Conservation (phyloP, 2,797 vertebrate species). For the Phylloscopus collybita region DNA sequence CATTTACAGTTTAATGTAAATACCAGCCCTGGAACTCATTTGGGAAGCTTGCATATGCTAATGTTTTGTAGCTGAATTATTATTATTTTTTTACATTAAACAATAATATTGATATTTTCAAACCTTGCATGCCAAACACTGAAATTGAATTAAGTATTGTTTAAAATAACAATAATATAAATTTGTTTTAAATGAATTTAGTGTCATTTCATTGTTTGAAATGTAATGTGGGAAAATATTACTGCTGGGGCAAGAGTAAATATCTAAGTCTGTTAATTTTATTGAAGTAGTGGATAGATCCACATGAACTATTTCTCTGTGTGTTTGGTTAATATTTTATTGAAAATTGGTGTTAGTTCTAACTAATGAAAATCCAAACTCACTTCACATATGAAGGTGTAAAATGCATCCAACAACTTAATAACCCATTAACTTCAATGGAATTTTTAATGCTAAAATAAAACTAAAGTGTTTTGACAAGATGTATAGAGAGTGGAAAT, state of each 20-base stretch:
- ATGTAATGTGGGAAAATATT: slow-evolving; percentile 76
- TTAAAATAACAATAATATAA: slow-evolving; percentile 82
- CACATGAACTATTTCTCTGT: slow-evolving; percentile 76
- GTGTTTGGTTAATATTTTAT: slow-evolving; percentile 83
- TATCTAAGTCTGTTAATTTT: slow-evolving; percentile 81
- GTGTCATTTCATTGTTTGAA: slow-evolving; percentile 83
- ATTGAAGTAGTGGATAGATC: slow-evolving; percentile 77
- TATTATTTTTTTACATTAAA: slow-evolving; percentile 63
- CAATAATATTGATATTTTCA: slow-evolving; percentile 68
- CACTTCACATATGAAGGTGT: slow-evolving; percentile 61
- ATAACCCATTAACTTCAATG: slow-evolving; percentile 66
- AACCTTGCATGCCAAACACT: slow-evolving; percentile 77
- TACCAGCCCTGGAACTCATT: slow-evolving; percentile 42
- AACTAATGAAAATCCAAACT: slow-evolving; percentile 75
- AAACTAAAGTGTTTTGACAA: neutral
- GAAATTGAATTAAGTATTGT: slow-evolving; percentile 83
- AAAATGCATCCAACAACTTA: slow-evolving; percentile 77
- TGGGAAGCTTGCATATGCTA: slow-evolving; percentile 58
- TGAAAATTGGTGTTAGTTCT: slow-evolving; percentile 79
- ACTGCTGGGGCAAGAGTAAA: slow-evolving; percentile 76
- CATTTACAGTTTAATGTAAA: slow-evolving; percentile 74
- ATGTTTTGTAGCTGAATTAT: slow-evolving; percentile 58
- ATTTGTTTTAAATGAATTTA: slow-evolving; percentile 84
- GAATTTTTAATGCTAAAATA: neutral
- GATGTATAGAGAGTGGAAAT: neutral